phyloP scores from a whole-genome alignment of 2,888 invertebrate genomes.

The Drosophila hamatofila region DNA sequence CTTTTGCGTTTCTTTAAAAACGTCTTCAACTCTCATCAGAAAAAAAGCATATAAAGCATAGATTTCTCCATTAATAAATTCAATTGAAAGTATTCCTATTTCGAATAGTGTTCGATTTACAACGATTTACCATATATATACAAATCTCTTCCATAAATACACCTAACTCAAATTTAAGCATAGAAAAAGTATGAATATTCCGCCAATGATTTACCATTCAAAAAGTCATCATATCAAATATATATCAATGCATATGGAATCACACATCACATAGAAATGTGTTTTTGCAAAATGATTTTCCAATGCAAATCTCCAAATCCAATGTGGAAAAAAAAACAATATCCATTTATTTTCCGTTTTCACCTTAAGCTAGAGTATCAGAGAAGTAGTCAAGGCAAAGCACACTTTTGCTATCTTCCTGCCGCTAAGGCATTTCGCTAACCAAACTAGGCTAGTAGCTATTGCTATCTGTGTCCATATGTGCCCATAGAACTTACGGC shows the following conservation, averaged over 20 bases:
- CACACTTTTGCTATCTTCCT: neutral
- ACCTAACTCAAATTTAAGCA: too few relatives aligned
- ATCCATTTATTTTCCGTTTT: too few relatives aligned
- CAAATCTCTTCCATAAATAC: too few relatives aligned
- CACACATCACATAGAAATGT: neutral
- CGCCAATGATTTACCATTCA: neutral
- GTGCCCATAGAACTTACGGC: constrained; percentile 27
- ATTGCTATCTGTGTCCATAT: constrained; percentile 29
- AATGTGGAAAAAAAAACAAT: neutral
- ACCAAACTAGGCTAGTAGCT: neutral
- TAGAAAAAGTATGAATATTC: too few relatives aligned
- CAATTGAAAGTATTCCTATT: neutral
- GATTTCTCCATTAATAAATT: neutral
- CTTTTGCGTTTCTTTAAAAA: too few relatives aligned
- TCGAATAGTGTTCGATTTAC: too few relatives aligned
- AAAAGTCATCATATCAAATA: neutral
- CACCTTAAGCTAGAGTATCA: neutral
- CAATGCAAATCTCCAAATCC: neutral
- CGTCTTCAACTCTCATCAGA: neutral
- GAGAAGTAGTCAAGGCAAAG: too few relatives aligned
- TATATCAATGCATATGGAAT: neutral
- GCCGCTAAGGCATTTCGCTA: neutral
- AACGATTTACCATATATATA: too few relatives aligned
- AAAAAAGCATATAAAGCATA: neutral
- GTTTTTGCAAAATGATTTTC: neutral